phyloP scores from a whole-genome alignment of 2,888 invertebrate species.

The Orchesella flavescens region DNA sequence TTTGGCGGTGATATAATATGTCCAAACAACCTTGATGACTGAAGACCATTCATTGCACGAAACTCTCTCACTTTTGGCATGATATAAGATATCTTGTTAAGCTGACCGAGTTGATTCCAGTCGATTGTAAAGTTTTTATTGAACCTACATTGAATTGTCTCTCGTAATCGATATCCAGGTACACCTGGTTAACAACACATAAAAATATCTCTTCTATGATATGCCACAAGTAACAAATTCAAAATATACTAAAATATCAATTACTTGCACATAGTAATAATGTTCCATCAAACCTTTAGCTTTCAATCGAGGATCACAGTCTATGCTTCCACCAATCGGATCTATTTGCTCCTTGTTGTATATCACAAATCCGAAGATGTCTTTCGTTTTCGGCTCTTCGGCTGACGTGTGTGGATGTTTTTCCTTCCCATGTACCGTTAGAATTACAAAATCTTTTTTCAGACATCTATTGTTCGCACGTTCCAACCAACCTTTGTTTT shows the following conservation, averaged over 20 bases:
- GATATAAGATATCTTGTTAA: constrained; percentile 57
- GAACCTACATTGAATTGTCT: constrained; percentile 18
- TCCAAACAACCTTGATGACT: constrained; percentile 33
- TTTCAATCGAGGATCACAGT: constrained; percentile 9
- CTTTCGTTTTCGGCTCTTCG: neutral
- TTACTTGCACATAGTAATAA: too few species aligned
- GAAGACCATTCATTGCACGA: constrained; percentile 43
- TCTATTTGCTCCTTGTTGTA: neutral
- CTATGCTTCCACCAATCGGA: neutral
- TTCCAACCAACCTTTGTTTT: neutral
- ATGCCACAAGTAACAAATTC: neutral
- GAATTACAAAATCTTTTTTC: constrained; percentile 41
- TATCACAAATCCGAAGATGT: constrained; percentile 21
- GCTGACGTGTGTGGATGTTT: neutral
- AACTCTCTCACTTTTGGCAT: constrained; percentile 66
- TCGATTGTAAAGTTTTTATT: neutral
- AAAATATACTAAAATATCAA: constrained; percentile 20
- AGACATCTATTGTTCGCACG: neutral
- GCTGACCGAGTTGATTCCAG: constrained; percentile 1
- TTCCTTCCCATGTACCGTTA: constrained; percentile 10
- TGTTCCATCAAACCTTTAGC: too few species aligned
- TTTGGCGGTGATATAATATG: constrained; percentile 50
- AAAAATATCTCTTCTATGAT: neutral
- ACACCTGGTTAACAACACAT: neutral
- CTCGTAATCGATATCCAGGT: constrained; percentile 9